Evolutionary conservation across 2,888 invertebrate genomes (phyloP).

Genomic region (Thereva nobilitata): DNA sequence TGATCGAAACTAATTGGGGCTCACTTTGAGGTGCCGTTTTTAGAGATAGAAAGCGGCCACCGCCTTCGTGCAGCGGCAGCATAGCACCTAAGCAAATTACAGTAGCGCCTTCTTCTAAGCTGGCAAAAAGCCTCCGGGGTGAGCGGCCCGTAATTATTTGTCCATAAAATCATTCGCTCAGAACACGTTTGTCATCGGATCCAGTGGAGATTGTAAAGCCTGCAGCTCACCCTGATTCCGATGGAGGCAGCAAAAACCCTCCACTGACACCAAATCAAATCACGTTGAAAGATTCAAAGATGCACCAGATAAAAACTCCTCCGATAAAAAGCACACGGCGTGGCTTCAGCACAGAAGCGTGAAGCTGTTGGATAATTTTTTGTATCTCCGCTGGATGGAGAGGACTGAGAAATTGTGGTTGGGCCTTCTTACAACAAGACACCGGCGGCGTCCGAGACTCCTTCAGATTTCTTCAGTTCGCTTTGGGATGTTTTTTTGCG

Average conservation of each 20-base stretch:
- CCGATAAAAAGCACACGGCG: slow-evolving; percentile 7
- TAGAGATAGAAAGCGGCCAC: too few species aligned
- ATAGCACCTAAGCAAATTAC: too few species aligned
- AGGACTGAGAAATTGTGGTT: not conserved
- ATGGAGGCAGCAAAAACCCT: slow-evolving; percentile 6
- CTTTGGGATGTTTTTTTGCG: slow-evolving; percentile 1
- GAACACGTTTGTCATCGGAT: slow-evolving; percentile 23
- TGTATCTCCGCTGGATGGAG: slow-evolving; percentile 6
- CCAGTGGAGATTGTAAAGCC: slow-evolving; percentile 8
- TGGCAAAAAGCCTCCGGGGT: not conserved
- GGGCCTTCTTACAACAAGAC: slow-evolving; percentile 17
- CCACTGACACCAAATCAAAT: slow-evolving; percentile 33
- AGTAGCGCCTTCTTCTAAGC: too few species aligned
- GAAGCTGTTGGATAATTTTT: slow-evolving; percentile 35
- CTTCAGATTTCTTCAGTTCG: not conserved
- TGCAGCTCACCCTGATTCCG: slow-evolving; percentile 19
- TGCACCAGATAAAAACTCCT: slow-evolving; percentile 12
- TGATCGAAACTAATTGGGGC: too few species aligned
- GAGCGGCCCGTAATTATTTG: slow-evolving; percentile 24
- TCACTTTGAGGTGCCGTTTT: too few species aligned
- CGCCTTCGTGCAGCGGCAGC: too few species aligned
- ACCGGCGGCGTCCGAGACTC: not conserved
- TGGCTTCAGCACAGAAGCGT: slow-evolving; percentile 32
- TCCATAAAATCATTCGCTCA: slow-evolving; percentile 9
- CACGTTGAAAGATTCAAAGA: slow-evolving; percentile 14